Conservation (phyloP, 2,113 vertebrate genomes). For the Nansenia antarctica region DNA sequence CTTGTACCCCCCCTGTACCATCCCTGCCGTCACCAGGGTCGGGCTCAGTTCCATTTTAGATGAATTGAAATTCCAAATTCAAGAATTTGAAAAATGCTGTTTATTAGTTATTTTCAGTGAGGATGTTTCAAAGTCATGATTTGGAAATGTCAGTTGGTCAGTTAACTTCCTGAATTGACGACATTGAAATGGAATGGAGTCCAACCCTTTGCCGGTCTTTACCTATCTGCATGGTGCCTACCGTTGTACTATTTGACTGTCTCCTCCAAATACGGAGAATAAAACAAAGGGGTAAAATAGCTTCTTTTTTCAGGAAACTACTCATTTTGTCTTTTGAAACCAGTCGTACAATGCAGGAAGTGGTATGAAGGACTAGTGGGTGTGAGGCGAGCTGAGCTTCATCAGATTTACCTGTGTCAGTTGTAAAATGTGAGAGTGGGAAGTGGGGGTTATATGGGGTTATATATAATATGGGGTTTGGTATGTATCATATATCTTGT, state of each 20-base stretch:
- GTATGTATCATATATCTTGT: conserved; percentile 60
- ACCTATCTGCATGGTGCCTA: conserved; percentile 71
- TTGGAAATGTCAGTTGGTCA: too few species aligned
- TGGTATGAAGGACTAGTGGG: conserved; percentile 24
- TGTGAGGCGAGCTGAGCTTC: conserved; percentile 18
- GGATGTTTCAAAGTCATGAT: too few species aligned
- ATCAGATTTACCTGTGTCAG: conserved; percentile 51
- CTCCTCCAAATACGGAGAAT: conserved; percentile 40
- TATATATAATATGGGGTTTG: conserved; percentile 43
- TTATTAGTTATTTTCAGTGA: neutral
- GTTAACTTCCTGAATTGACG: neutral
- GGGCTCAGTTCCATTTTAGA: conserved; percentile 6
- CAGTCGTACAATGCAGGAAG: conserved; percentile 29
- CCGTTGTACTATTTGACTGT: conserved; percentile 55
- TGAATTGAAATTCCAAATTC: neutral
- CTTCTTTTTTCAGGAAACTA: conserved; percentile 65
- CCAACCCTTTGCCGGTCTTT: neutral
- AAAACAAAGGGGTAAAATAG: conserved; percentile 22
- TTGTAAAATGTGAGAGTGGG: conserved; percentile 36
- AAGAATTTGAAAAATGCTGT: neutral
- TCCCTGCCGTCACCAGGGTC: neutral
- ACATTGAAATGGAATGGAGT: neutral
- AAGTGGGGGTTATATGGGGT: too few species aligned
- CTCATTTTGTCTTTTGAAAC: conserved; percentile 50
- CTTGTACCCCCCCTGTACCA: neutral